Evolutionary conservation across 35 echinoderm and acorn worm species (phyloP), one percentile per base, ranked within the genome.

Genomic region (Diadema setosum): DNA sequence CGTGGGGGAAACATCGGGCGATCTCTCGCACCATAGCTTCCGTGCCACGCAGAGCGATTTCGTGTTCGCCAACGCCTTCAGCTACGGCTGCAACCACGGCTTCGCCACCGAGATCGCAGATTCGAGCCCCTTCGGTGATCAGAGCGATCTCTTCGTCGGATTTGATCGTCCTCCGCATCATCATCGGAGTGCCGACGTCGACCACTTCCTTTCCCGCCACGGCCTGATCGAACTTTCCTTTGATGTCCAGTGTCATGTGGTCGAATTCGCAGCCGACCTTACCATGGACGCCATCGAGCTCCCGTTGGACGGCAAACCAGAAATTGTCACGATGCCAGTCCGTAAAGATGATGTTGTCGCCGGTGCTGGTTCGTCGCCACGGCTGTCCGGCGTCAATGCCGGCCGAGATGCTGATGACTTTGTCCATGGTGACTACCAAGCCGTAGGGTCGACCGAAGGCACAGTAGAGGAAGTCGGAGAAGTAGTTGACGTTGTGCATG

Each of bases 281-380:
- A 16, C 94, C 90, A 33, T 43, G 42, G 5, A 70, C 41, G 12
- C 17, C 24, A 23, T 65, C 80, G 2, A 99, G 60, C 45, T 90
- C 83, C 61, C 90, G 82, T 30, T 87, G 67, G 2, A 99, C 92
- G 5, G 89, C 96, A 7, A 29, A 29, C 86, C 93, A 99, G 70
- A 90, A 99, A 70, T 95, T 99, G 45, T 92, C 93, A 48, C 75
- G 61, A 21, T 99, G 96, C 92, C 93, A 99, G 45, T 99, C 96
- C 0, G 96, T 99, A 80, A 88, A 99, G 18, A 92, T 41, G 18
- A 95, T 18, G 32, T 94, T 99, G n/a, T 86, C 93, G 12, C 96
- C 93, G 0, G 61, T 65, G 0, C 46, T 60, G 1, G 83, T 94
- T 18, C 96, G 70, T 57, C 93, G 80, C 89, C 88, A 99, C 0